Base-by-base conservation (phyloP, 1,140 invertebrate genomes). In the Danaus plexippus region DNA sequence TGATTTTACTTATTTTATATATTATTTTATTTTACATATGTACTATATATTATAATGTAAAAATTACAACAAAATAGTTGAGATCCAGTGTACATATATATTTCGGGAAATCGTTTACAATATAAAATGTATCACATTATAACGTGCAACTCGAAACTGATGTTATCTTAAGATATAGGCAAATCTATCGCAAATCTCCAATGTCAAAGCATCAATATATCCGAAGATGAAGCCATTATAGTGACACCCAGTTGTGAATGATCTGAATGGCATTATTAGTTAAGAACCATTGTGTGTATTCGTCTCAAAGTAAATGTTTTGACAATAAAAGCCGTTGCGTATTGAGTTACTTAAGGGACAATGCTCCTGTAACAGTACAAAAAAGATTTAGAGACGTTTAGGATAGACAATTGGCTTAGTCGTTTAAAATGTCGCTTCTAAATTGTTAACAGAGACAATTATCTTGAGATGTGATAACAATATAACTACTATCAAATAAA, bases 281-380 rank as follows among this genome's bases (percentile, higher is more conserved):
- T 62, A 61, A 58, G 43, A 18, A 48, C 75, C 52, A 69, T 86
- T 86, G 83, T 86, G 52, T 41, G 45, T 69, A 69, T 62, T 62
- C 55, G 66, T 64, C 54, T 54, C 53, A 74, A 79, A 81, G 83
- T 83, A 86, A 86, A 86, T 86, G 83, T 86, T 86, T 73, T 86
- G 83, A 86, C 83, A 61, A 84, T 32, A 80, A 75, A 75, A 69
- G 75, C 69, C 69, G 63, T 78, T 75, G 69, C 73, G 71, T 80
- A 80, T 83, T 77, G 66, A 80, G 72, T 81, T 77, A 78, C 80
- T 75, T 76, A 75, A 67, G 73, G 68, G 66, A 75, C 75, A 80
- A 79, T 75, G 67, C 51, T 13, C 51, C 51, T 8, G 13, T 15
- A 42, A 42, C 40, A 44, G 43, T 44, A 11, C 8, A 32, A 32